A percentile compares a stretch with the other conserved stretches of the same genome.
Conservation (phyloP, 2,113 vertebrate genomes). For the Suncus etruscus region DNA sequence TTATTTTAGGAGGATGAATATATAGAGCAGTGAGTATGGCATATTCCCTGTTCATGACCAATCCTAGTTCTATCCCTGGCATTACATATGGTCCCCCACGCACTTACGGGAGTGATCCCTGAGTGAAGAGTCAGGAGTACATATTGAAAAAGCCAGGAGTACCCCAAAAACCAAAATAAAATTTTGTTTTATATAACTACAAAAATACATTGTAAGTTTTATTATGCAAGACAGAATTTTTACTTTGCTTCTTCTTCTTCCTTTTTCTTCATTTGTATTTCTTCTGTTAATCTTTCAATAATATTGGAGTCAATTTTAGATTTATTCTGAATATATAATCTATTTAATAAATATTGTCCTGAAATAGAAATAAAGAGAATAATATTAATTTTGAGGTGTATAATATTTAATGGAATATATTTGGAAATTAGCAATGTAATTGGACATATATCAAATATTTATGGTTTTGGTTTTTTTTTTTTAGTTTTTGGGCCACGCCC, state of each 20-base stretch:
- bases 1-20: neutral
- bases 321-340: constrained; percentile 83
- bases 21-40: too few species aligned
- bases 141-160: too few species aligned
- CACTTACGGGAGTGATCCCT: too few species aligned
- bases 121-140: too few species aligned
- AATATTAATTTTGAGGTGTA: constrained; percentile 56
- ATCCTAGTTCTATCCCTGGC: too few species aligned
- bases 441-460: constrained; percentile 22
- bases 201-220: neutral
- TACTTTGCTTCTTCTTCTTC: constrained; percentile 84
- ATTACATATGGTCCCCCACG: too few species aligned
- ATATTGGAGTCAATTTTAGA: constrained; percentile 86
- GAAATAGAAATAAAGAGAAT: constrained; percentile 77
- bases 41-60: too few species aligned
- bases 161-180: too few species aligned
- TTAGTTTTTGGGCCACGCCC: too few species aligned
- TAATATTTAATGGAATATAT: constrained; percentile 29
- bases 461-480: too few species aligned
- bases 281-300: constrained; percentile 83
- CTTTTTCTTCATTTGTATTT: constrained; percentile 80
- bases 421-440: constrained; percentile 32
- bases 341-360: constrained; percentile 84
- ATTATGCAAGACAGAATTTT: constrained; percentile 23
- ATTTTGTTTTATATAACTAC: neutral